Percentiles rank a stretch among this genome's conserved stretches.
These are phyloP conservation scores for Cricetomys ansorgei DNA, from an alignment of 2,113 vertebrate genomes.

Conservation along the genomic window DNA sequence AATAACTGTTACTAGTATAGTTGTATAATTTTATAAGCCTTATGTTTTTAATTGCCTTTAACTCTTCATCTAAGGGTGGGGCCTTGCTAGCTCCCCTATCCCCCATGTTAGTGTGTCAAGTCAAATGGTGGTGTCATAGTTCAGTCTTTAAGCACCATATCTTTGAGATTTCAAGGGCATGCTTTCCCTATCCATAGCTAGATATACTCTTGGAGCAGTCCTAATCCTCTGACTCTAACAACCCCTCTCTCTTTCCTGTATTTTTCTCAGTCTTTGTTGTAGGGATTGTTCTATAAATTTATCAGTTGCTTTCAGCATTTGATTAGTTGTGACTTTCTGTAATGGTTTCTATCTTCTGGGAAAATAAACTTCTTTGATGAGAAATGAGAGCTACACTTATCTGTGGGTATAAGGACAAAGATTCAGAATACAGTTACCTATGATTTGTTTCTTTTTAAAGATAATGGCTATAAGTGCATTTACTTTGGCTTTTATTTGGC, in stretches of 20 bases:
- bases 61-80: neutral
- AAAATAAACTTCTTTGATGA: neutral
- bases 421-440: neutral
- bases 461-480: neutral
- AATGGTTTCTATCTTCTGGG: neutral
- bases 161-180: neutral
- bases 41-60: constrained; percentile 1
- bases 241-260: neutral
- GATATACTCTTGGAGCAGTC: neutral
- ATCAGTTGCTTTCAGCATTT: neutral
- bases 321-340: neutral
- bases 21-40: constrained; percentile 38
- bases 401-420: neutral
- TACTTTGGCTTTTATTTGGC: constrained; percentile 47
- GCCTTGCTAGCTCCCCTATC: neutral
- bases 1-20: neutral
- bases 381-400: neutral
- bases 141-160: neutral
- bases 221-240: neutral
- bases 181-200: neutral
- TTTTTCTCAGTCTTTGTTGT: neutral
- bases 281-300: neutral
- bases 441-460: neutral
- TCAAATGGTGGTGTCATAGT: neutral
- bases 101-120: too few relatives aligned